Base-by-base conservation (phyloP, 1,140 invertebrate genomes). In the Drosophila sturtevanti region DNA sequence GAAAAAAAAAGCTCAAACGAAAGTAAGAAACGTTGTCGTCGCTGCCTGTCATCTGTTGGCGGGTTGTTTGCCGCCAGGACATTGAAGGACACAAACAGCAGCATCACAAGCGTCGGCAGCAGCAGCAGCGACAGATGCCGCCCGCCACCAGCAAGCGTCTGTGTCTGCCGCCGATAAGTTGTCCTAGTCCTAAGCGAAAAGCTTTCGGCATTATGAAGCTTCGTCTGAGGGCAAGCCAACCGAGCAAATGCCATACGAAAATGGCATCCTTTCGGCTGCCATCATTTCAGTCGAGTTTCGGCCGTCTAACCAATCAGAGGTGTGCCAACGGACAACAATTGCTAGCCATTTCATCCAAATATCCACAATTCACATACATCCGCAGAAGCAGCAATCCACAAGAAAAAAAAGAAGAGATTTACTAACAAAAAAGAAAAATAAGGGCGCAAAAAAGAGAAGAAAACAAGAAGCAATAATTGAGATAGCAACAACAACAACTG, bases 11-110 rank as follows among this genome's bases (percentile, higher is more conserved):
- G 79, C 72, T 81, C 48, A 37, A 67, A 81, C 60, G 71, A 74
- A 71, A 81, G 72, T 63, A 64, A 60, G 63, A 68, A 89, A 68
- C 71, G 81, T 48, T 48, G 41, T 67, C 66, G 72, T 67, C 70
- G 67, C 70, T 68, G 64, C 64, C 74, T 75, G 75, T 90, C 89
- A 91, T 89, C 90, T 90, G 89, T 91, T 91, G 89, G 89, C 77
- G 72, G 71, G 71, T 74, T 68, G 89, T 79, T 85, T 72, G 81
- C 78, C 81, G 81, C 71, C 71, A 90, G 86, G 86, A 90, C 86
- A 79, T 86, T 90, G 86, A 90, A 90, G 86, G 86, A 90, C 86
- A 89, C 77, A 22, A 81, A 24, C 70, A 71, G 63, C 61, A 68
- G 52, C 31, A 73, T 35, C 16, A 48, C 34, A 38, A 68, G 65